These are phyloP conservation scores for Cheilosia scutellata DNA, from an alignment of 2,888 invertebrate genomes.

Conservation along the genomic window DNA sequence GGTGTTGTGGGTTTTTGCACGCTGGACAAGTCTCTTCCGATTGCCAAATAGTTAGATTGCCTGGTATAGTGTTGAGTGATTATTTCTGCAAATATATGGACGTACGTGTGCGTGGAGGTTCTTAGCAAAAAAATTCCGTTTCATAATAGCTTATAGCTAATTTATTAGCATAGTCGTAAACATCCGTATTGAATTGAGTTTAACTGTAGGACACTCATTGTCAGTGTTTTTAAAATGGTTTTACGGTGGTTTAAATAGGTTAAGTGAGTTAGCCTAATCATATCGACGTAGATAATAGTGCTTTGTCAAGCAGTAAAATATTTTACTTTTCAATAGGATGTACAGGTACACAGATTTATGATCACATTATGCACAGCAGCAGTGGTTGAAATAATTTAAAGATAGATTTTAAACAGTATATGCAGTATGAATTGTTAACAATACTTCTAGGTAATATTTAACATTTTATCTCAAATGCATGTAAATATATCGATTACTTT, in stretches of 20 bases:
- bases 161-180: conserved; percentile 37
- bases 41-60: conserved; percentile 42
- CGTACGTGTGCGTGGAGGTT: conserved; percentile 7
- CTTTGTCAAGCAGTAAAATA: too few species aligned
- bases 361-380: too few species aligned
- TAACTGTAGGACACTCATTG: background rate
- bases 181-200: conserved; percentile 26
- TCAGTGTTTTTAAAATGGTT: background rate
- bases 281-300: too few species aligned
- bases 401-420: too few species aligned
- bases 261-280: conserved; percentile 5
- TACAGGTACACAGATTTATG: too few species aligned
- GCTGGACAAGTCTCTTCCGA: conserved; percentile 49
- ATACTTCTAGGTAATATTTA: too few species aligned
- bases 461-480: too few species aligned
- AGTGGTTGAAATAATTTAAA: too few species aligned
- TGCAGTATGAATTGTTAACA: too few species aligned
- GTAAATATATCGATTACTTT: too few species aligned
- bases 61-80: conserved; percentile 11
- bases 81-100: conserved; percentile 25
- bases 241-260: conserved; percentile 10
- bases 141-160: conserved; percentile 8
- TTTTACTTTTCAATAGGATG: too few species aligned
- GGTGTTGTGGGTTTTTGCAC: conserved; percentile 8
- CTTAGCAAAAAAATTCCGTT: background rate